phyloP scores from a whole-genome alignment of 1,140 invertebrate species.

The Rhyzopertha dominica region DNA sequence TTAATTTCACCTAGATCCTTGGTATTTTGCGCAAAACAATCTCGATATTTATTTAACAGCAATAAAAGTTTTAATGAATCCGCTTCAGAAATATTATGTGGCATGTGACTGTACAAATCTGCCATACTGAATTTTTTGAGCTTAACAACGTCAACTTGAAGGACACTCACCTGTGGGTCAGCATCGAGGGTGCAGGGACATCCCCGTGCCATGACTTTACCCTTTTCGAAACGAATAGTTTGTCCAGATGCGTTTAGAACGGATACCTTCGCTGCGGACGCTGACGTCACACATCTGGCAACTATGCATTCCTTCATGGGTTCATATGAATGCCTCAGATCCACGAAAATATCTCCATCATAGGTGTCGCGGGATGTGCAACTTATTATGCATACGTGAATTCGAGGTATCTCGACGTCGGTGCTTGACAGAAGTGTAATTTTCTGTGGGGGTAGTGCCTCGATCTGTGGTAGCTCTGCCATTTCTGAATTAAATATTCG shows the following conservation, averaged over 20 bases:
- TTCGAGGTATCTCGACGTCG: conserved; percentile 12
- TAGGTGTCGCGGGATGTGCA: background rate
- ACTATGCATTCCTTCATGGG: conserved; percentile 5
- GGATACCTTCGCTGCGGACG: background rate
- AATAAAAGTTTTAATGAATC: no score
- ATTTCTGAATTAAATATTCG: conserved; percentile 15
- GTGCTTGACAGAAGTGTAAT: conserved; percentile 14
- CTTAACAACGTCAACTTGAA: conserved; percentile 44
- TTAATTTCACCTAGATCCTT: no score
- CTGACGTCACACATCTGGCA: background rate
- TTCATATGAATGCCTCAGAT: background rate
- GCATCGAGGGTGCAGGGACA: conserved; percentile 15
- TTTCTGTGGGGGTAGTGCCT: conserved; percentile 15
- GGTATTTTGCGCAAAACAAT: no score
- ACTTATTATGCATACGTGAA: conserved; percentile 2
- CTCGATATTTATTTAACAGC: no score
- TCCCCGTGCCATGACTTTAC: conserved; percentile 2
- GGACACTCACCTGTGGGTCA: no score
- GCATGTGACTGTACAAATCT: no score
- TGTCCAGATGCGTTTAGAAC: conserved; percentile 7
- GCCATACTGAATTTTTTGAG: conserved; percentile 45
- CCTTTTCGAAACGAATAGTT: background rate
- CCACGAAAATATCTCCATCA: conserved; percentile 8
- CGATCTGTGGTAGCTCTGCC: conserved; percentile 17
- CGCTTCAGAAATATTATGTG: no score